A percentile compares a stretch with the other conserved stretches of the same genome.
phyloP scores from a whole-genome alignment of 2,888 invertebrate genomes.

The Octonoba sinensis region DNA sequence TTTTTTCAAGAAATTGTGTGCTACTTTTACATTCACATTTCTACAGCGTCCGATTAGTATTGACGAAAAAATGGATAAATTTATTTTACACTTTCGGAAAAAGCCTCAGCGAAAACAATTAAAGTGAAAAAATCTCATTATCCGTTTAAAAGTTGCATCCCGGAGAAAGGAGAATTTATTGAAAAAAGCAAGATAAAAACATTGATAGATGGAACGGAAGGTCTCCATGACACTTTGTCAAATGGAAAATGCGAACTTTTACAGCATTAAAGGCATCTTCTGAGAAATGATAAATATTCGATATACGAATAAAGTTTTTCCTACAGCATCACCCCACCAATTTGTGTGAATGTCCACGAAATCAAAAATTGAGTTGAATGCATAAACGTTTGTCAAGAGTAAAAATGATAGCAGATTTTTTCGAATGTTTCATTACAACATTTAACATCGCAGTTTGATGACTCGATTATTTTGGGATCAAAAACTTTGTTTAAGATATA shows the following conservation, averaged over 20 bases:
- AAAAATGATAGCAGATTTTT: too few relatives aligned
- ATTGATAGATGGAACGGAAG: conserved; percentile 56
- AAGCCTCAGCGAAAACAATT: neutral
- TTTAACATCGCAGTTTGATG: too few relatives aligned
- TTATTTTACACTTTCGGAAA: conserved; percentile 34
- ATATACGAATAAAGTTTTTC: conserved; percentile 49
- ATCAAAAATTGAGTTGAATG: conserved; percentile 29
- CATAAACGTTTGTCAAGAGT: neutral
- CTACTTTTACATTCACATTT: neutral
- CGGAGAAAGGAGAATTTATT: conserved; percentile 41
- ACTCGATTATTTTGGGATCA: too few relatives aligned
- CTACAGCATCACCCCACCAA: conserved; percentile 46
- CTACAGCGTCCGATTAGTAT: conserved; percentile 33
- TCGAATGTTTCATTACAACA: too few relatives aligned
- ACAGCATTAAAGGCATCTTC: conserved; percentile 24
- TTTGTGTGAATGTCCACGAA: conserved; percentile 37
- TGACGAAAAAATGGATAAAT: conserved; percentile 45
- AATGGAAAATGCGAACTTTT: conserved; percentile 41
- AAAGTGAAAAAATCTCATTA: conserved; percentile 47
- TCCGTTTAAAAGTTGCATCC: conserved; percentile 51
- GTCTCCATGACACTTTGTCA: conserved; percentile 57
- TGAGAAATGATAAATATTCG: conserved; percentile 58
- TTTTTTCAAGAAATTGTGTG: neutral
- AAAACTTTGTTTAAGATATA: too few relatives aligned
- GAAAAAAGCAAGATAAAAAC: conserved; percentile 50